Percentiles rank a stretch among this genome's conserved stretches.
phyloP scores from a whole-genome alignment of 2,888 invertebrate genomes.

The Microctonus aethiopoides region DNA sequence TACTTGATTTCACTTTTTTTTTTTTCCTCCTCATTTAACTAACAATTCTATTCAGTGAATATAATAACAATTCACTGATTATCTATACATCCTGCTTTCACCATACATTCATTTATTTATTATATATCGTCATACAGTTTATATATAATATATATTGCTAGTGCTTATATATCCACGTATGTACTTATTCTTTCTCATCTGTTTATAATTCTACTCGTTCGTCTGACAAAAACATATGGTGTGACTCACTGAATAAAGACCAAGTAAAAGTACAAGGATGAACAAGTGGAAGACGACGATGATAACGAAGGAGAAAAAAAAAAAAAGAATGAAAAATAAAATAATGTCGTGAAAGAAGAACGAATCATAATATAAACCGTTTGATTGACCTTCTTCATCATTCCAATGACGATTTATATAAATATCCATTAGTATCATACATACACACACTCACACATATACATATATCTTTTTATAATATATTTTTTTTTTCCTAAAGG shows the following conservation, averaged over 20 bases:
- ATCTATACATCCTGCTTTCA: background rate
- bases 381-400: constrained; percentile 8
- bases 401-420: background rate
- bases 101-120: background rate
- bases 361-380: constrained; percentile 1
- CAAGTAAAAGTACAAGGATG: background rate
- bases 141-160: no score
- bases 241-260: background rate
- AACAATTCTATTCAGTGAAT: no score
- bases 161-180: background rate
- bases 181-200: background rate
- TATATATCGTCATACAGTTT: background rate
- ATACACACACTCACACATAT: no score
- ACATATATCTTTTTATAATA: background rate
- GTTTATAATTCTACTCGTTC: background rate
- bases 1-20: no score
- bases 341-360: background rate
- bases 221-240: background rate
- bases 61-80: no score
- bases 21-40: no score
- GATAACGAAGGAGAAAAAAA: background rate
- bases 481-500: no score
- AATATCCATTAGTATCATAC: background rate
- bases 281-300: background rate
- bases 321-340: background rate